Conservation (phyloP, 1,140 invertebrate species). For the Heliconius congener region DNA sequence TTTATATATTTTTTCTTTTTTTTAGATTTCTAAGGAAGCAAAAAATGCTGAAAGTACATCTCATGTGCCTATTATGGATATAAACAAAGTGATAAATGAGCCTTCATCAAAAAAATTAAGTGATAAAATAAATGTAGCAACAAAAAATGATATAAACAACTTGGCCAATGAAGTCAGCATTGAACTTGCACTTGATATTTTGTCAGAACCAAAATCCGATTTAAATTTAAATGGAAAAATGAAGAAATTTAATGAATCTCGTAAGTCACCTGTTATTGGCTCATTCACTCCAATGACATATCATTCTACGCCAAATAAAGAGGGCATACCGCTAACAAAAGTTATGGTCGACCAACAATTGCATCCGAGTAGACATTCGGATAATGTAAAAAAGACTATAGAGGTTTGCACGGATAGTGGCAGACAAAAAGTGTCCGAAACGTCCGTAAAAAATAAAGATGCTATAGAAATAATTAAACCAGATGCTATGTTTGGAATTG, state of each 20-base stretch:
- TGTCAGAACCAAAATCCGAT: conserved; percentile 55
- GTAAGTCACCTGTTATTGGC: conserved; percentile 70
- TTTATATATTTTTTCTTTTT: conserved; percentile 36
- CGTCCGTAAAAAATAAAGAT: conserved; percentile 43
- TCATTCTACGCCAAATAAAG: conserved; percentile 75
- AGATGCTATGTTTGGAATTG: background rate
- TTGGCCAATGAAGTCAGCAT: conserved; percentile 29
- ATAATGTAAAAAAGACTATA: conserved; percentile 75
- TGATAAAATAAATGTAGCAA: conserved; percentile 51
- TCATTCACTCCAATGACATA: conserved; percentile 70
- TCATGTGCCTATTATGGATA: conserved; percentile 61
- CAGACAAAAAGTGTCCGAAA: conserved; percentile 57
- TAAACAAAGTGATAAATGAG: conserved; percentile 58
- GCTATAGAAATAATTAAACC: conserved; percentile 39
- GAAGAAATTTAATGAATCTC: conserved; percentile 69
- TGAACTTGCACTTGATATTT: conserved; percentile 28
- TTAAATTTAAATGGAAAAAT: conserved; percentile 67
- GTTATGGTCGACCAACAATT: conserved; percentile 73
- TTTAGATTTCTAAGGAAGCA: conserved; percentile 64
- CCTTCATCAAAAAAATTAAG: conserved; percentile 51
- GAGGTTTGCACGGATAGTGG: conserved; percentile 70
- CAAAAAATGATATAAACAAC: conserved; percentile 36
- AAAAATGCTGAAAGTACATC: conserved; percentile 48
- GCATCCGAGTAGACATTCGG: conserved; percentile 70
- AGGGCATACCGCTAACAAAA: conserved; percentile 71